Evolutionary conservation across 64 coral and sea anemone species (phyloP).

Genomic region (Orbicella faveolata): DNA sequence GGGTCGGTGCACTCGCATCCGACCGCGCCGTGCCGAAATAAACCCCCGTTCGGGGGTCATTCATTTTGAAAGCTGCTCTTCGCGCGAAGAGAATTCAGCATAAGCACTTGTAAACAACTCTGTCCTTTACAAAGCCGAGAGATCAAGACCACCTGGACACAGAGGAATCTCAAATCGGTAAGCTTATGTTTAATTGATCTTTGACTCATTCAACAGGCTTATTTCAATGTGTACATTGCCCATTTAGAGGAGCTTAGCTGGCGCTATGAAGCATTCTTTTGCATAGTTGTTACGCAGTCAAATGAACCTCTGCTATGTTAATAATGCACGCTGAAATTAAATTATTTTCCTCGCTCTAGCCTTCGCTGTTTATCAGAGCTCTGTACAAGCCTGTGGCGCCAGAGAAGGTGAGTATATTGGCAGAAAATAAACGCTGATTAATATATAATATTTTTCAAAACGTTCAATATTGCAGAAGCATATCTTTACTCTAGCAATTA

Average conservation of each 20-base stretch:
- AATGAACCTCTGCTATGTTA: not conserved
- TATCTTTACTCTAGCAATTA: not conserved
- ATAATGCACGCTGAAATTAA: not conserved
- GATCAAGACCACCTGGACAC: not conserved
- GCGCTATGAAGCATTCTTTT: not conserved
- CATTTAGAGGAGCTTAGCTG: not conserved
- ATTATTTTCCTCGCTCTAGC: not conserved
- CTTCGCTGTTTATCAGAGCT: not conserved
- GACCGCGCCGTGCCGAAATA: not conserved
- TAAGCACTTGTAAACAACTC: conserved; percentile 13
- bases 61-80: not conserved
- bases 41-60: not conserved
- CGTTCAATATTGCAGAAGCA: not conserved
- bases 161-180: not conserved
- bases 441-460: not conserved
- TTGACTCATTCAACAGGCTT: not conserved
- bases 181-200: conserved; percentile 4
- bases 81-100: not conserved
- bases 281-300: not conserved
- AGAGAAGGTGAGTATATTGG: not conserved
- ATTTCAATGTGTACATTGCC: not conserved
- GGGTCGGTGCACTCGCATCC: not conserved
- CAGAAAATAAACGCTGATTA: not conserved
- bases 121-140: not conserved
- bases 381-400: not conserved